phyloP scores from a whole-genome alignment of 2,888 invertebrate genomes.

The Drosophila lacicola region DNA sequence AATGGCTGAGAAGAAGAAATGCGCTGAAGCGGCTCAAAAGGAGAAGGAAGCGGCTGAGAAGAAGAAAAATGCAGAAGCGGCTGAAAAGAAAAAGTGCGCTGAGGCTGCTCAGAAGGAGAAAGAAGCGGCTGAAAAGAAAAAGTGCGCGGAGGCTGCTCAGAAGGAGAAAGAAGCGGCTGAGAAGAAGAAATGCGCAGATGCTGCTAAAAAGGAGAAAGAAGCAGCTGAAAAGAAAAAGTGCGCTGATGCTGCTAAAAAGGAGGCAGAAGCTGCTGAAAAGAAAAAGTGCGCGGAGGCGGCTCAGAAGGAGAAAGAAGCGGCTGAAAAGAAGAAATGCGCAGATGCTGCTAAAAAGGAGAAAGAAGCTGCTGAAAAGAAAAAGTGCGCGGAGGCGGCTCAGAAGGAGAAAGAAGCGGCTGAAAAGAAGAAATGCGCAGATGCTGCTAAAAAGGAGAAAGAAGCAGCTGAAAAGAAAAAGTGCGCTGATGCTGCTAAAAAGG shows the following conservation, averaged over 20 bases:
- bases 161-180: neutral
- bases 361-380: neutral
- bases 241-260: neutral
- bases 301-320: neutral
- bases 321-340: neutral
- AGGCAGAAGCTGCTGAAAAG: neutral
- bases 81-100: neutral
- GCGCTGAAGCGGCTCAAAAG: neutral
- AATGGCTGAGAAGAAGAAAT: constrained; percentile 1
- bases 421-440: neutral
- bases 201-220: neutral
- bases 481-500: neutral
- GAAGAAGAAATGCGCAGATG: neutral
- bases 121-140: neutral
- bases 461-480: constrained; percentile 5
- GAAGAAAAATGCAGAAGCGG: neutral
- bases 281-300: neutral
- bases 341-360: neutral
- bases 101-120: neutral
- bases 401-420: neutral
- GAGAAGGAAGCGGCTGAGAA: neutral
- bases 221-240: neutral
- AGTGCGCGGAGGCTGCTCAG: neutral
- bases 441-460: neutral
- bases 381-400: neutral